A percentile compares a stretch with the other conserved stretches of the same genome.
Conservation (phyloP, 2,113 vertebrate species). For the Aepyceros melampus region DNA sequence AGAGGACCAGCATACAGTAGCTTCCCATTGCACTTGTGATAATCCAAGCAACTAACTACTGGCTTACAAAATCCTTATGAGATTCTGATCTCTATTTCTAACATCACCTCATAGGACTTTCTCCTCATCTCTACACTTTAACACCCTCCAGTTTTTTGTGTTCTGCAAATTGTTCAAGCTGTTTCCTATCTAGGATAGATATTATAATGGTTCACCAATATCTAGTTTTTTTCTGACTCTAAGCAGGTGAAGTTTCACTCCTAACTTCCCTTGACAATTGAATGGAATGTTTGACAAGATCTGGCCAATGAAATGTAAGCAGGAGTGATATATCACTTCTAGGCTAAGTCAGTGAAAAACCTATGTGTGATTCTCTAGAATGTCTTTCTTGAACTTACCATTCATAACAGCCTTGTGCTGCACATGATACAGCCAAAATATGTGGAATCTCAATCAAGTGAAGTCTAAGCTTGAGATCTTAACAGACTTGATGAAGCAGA, state of each 20-base stretch:
- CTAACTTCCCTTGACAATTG: not conserved
- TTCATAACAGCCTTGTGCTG: not conserved
- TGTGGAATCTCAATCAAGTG: not conserved
- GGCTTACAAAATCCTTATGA: not conserved
- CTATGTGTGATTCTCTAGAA: not conserved
- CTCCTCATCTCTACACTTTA: not conserved
- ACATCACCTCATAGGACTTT: not conserved
- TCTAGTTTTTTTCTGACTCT: not conserved
- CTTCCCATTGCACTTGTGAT: not conserved
- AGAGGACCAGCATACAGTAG: not conserved
- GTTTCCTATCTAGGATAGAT: not conserved
- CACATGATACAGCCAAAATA: not conserved
- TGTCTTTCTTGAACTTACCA: not conserved
- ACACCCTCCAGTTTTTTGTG: not conserved
- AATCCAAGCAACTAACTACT: not conserved
- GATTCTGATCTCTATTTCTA: not conserved
- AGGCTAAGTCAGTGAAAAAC: not conserved
- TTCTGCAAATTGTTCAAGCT: not conserved
- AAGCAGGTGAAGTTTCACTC: not conserved
- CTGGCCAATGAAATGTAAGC: not conserved
- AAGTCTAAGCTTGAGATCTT: not conserved
- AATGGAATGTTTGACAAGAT: not conserved
- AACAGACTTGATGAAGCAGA: not conserved
- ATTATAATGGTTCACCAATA: not conserved
- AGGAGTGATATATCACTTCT: not conserved